Evolutionary conservation across 2,888 invertebrate species (phyloP), one percentile per base, ranked within the genome.

Genomic region (Rhorus exstirpatorius): DNA sequence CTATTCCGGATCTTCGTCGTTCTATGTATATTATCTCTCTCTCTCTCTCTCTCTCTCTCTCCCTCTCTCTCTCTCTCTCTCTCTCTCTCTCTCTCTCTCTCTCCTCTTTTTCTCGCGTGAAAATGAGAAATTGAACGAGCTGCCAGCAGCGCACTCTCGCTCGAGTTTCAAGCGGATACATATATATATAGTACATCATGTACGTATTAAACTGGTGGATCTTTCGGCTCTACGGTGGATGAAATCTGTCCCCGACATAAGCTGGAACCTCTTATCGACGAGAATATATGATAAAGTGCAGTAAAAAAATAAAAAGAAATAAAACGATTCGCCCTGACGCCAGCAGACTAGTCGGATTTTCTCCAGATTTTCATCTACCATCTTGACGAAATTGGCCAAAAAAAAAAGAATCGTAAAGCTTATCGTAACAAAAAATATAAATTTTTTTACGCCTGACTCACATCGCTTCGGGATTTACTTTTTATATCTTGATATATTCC

Each of bases 61-160:
- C 38, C 24, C 19, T 24, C 26, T 65, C 10, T 12, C 31, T 35
- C 31, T 55, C 51, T 17, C 44, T 68, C 46, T 53, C 53, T 38
- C 4, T 38, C 75, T 79, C 61, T 67, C 31, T 6, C 38, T 35
- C 21, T 24, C 38, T 65, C 17, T 21, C 31, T 41, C 46, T 55
- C 61, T 17, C 44, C 75, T 58, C 35, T 10, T 65, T 67, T 76
- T 70, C 49, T 41, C 53, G 55, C 68, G 79, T 60, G 78, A 76
- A 83, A 84, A 86, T 83, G 83, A 84, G 84, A 81, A 84, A 86
- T 84, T 85, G 84, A 83, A 86, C 75, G 78, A 83, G 75, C 67
- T 44, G 46, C 58, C 68, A 61, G 58, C 76, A 21, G 67, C 81
- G 53, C 71, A 63, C 63, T 81, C 79, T 79, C 63, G 46, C 53